Conservation (phyloP, 2,888 invertebrate species). For the Axea sp. region DNA sequence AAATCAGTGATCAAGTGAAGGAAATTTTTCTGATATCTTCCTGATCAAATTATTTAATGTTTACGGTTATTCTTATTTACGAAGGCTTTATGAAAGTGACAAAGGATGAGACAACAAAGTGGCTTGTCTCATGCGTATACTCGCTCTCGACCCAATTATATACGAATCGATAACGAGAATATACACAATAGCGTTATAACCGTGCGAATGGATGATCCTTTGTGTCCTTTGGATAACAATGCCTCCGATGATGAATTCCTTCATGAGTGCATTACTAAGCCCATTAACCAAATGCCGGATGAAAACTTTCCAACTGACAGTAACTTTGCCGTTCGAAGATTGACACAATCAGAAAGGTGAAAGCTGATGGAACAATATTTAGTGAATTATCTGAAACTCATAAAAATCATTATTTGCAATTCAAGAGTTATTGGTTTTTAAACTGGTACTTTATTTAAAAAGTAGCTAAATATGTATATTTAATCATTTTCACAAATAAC, state of each 20-base stretch:
- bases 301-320: slow-evolving; percentile 52
- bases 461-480: too few relatives aligned
- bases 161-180: slow-evolving; percentile 66
- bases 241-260: slow-evolving; percentile 65
- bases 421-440: too few relatives aligned
- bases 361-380: not conserved
- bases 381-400: too few relatives aligned
- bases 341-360: slow-evolving; percentile 76
- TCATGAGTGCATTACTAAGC: slow-evolving; percentile 62
- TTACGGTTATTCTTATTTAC: too few relatives aligned
- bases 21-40: too few relatives aligned
- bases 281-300: slow-evolving; percentile 62
- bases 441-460: too few relatives aligned
- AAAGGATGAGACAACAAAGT: slow-evolving; percentile 71
- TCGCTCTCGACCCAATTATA: slow-evolving; percentile 71
- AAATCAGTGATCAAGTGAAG: too few relatives aligned
- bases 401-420: too few relatives aligned
- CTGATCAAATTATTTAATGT: too few relatives aligned
- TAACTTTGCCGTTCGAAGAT: slow-evolving; percentile 57
- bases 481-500: too few relatives aligned
- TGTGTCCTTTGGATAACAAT: slow-evolving; percentile 65
- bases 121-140: slow-evolving; percentile 65
- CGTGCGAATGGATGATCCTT: slow-evolving; percentile 66
- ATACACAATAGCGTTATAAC: slow-evolving; percentile 66
- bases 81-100: slow-evolving; percentile 66